Base-by-base conservation (phyloP, 2,888 invertebrate species). In the Hedya salicella region DNA sequence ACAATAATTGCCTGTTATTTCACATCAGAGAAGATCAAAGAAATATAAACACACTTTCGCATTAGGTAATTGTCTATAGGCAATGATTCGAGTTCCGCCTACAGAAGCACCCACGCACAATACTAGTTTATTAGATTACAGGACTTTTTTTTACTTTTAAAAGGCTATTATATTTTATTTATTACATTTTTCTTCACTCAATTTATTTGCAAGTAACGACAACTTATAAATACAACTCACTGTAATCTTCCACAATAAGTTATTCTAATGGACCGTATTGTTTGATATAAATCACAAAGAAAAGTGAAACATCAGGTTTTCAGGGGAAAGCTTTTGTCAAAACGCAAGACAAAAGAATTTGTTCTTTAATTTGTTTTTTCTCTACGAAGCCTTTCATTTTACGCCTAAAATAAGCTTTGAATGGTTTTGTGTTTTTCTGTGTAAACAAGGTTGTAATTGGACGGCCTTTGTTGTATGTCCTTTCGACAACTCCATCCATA, bases 231-330 rank as follows among this genome's bases (percentile, higher is more conserved):
- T 32, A 17, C 17, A 49, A 8, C 39, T 36, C 14, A 49, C 49
- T 49, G 25, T 66, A 66, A 61, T 42, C 54, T 54, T 30, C 14
- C 40, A 61, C 46, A 63, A 63, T 61, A 49, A 54, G 52, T 66
- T 54, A 66, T 66, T 61, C 46, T 54, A 66, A 66, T 61, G 54
- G 60, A 36, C 48, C 48, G 16, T 42, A 66, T 66, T 66, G 60
- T 66, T 42, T 54, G 60, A 61, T 40, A 61, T 61, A 66, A 54
- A 66, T 36, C 48, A 66, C 66, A 66, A 66, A 66, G 66, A 60
- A 66, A 66, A 66, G 40, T 53, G 66, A 54, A 61, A 66, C 66
- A 66, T 61, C 66, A 66, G 66, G 53, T 61, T 49, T 66, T 54
- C 54, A 44, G 21, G 19, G 30, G 42, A 57, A 25, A 53, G 40